Conservation (phyloP, 2,113 vertebrate species). For the Clinocottus analis region DNA sequence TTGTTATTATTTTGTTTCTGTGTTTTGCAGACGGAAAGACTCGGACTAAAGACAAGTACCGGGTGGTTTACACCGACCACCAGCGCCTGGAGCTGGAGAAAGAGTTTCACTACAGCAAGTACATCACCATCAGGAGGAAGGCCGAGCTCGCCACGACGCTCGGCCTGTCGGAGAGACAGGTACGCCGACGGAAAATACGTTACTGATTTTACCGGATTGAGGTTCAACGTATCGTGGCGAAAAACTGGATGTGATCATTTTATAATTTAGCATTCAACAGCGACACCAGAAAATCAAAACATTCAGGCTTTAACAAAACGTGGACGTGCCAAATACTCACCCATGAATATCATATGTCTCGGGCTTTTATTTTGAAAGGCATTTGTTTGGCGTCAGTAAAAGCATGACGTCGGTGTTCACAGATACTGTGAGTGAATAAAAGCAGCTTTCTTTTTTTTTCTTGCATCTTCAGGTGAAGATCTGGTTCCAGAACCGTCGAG, state of each 20-base stretch:
- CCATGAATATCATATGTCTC: no score
- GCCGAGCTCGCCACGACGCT: conserved; percentile 89
- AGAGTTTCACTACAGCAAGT: conserved; percentile 96
- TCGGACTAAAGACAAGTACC: conserved; percentile 96
- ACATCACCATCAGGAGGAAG: conserved; percentile 97
- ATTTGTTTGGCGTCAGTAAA: background rate
- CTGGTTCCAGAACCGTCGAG: conserved; percentile 97
- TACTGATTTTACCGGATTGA: background rate
- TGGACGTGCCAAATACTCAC: no score
- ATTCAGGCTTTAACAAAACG: no score
- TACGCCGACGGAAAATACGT: conserved; percentile 43
- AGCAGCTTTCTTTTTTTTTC: no score
- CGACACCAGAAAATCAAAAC: background rate
- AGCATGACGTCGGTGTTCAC: background rate
- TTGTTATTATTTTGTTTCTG: background rate
- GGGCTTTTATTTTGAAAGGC: no score
- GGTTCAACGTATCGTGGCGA: background rate
- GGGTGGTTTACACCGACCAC: conserved; percentile 96
- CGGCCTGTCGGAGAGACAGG: conserved; percentile 94
- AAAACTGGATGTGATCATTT: background rate
- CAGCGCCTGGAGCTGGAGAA: conserved; percentile 85
- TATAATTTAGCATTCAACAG: background rate
- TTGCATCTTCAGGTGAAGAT: conserved; percentile 91
- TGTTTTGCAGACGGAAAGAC: conserved; percentile 88
- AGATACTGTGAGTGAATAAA: background rate